Evolutionary conservation across 1,140 invertebrate species (phyloP).

Genomic region (Drosophila tristis): DNA sequence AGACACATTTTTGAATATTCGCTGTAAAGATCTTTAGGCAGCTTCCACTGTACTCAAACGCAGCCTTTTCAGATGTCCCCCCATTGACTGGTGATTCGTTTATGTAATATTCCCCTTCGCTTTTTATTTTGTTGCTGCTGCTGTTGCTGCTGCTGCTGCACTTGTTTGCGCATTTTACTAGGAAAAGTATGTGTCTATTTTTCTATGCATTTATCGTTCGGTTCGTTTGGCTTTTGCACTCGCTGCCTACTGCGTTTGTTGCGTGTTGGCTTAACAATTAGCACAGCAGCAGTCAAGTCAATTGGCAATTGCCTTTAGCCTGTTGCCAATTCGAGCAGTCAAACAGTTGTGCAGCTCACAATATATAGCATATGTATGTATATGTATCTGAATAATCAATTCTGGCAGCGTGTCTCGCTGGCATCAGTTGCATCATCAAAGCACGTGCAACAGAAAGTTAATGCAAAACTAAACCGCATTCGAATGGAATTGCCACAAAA

Average conservation of each 20-base stretch:
- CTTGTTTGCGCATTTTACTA: conserved; percentile 24
- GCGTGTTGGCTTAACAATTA: conserved; percentile 72
- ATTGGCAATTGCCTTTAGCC: conserved; percentile 38
- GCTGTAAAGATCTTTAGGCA: too few relatives aligned
- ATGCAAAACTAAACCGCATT: conserved; percentile 49
- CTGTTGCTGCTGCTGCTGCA: conserved; percentile 1
- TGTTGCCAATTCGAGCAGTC: conserved; percentile 38
- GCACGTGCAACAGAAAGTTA: conserved; percentile 46
- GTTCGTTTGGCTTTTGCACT: conserved; percentile 13
- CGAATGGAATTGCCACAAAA: conserved; percentile 36
- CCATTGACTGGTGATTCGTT: neutral
- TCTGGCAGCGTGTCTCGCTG: conserved; percentile 28
- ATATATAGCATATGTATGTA: neutral
- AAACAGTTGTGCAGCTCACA: conserved; percentile 23
- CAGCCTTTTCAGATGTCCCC: neutral
- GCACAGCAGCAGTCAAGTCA: conserved; percentile 34
- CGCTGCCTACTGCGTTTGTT: conserved; percentile 12
- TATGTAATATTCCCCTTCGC: conserved; percentile 30
- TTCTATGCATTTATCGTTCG: conserved; percentile 32
- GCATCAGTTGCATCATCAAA: conserved; percentile 50
- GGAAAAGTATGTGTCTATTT: conserved; percentile 36
- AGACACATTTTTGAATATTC: too few relatives aligned
- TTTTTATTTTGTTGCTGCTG: conserved; percentile 7
- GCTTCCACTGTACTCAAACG: neutral
- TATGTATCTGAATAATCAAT: conserved; percentile 30